These are phyloP conservation scores for Drosophila melanogaster DNA, from an alignment of 1,140 invertebrate species.

Conservation along the genomic window DNA sequence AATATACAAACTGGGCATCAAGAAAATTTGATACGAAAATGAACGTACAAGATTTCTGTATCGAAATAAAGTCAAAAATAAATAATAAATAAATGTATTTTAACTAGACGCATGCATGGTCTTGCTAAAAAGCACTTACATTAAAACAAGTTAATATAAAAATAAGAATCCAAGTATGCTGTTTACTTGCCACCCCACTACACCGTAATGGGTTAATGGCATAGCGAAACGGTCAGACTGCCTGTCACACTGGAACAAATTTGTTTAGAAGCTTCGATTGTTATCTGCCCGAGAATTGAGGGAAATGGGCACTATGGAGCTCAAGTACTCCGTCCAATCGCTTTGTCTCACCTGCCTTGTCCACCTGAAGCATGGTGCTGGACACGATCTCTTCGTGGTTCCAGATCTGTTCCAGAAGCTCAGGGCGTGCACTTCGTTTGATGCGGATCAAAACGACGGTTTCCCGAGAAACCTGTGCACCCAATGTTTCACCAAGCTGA, in stretches of 20 bases:
- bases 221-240: constrained; percentile 9
- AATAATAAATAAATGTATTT: too few species aligned
- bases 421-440: constrained; percentile 53
- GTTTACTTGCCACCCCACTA: background rate
- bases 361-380: constrained; percentile 36
- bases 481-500: constrained; percentile 54
- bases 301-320: constrained; percentile 28
- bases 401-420: constrained; percentile 67
- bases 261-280: constrained; percentile 17
- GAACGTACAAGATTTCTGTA: too few species aligned
- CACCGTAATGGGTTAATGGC: background rate
- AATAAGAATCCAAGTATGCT: background rate
- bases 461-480: constrained; percentile 62
- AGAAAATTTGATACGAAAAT: too few species aligned
- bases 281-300: constrained; percentile 4
- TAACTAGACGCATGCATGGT: too few species aligned
- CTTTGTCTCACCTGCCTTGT: constrained; percentile 73
- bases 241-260: constrained; percentile 23
- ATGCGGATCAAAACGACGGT: constrained; percentile 63
- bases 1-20: too few species aligned
- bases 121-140: background rate
- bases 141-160: background rate
- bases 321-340: constrained; percentile 35
- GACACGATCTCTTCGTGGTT: constrained; percentile 61
- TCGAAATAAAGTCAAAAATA: too few species aligned